Conservation (phyloP, 2,888 invertebrate species). For the Pristionchus maxplancki region DNA sequence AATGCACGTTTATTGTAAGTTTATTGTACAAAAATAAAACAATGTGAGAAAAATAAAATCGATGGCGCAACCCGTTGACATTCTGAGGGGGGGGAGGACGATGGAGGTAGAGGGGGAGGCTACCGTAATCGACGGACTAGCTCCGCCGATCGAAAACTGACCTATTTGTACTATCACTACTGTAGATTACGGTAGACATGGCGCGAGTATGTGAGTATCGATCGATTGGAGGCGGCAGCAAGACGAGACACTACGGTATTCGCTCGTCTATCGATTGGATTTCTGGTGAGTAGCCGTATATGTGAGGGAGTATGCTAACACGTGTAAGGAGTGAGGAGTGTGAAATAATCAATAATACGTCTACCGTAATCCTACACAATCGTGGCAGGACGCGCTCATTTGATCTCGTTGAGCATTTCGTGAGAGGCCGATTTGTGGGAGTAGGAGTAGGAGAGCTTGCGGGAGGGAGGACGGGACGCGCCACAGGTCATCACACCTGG, state of each 20-base stretch:
- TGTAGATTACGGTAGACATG: constrained; percentile 27
- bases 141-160: constrained; percentile 6
- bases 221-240: not conserved
- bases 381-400: constrained; percentile 28
- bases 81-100: constrained; percentile 11
- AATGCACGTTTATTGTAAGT: not conserved
- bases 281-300: constrained; percentile 38
- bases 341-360: not conserved
- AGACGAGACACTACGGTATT: not conserved
- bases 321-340: not conserved
- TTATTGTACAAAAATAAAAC: constrained; percentile 25
- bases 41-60: not conserved
- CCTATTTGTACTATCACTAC: constrained; percentile 2
- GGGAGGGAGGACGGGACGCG: constrained; percentile 61
- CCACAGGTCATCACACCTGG: constrained; percentile 22
- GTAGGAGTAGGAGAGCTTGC: constrained; percentile 64
- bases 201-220: not conserved
- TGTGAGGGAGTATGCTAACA: constrained; percentile 41
- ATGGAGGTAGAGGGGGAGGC: not conserved
- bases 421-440: constrained; percentile 58
- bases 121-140: constrained; percentile 5
- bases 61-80: constrained; percentile 31
- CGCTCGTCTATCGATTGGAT: constrained; percentile 22
- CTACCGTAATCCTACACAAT: constrained; percentile 41
- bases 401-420: constrained; percentile 47